These are phyloP conservation scores for Sprattus sprattus DNA, from an alignment of 2,113 vertebrate genomes.

Conservation along the genomic window DNA sequence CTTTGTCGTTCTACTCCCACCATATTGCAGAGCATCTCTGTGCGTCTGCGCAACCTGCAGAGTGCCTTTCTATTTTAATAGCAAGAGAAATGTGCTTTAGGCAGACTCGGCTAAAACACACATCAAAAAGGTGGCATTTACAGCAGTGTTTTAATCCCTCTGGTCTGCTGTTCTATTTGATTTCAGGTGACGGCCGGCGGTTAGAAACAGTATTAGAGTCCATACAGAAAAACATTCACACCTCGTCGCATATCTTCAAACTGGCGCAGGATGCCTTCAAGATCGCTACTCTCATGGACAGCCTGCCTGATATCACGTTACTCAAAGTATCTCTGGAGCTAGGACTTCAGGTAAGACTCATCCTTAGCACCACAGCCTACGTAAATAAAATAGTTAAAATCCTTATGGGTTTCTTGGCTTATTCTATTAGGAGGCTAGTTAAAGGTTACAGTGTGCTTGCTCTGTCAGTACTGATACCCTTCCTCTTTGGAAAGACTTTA, in stretches of 20 bases:
- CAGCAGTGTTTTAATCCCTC: background rate
- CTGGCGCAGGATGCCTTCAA: conserved; percentile 98
- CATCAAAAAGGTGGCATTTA: background rate
- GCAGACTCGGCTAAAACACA: background rate
- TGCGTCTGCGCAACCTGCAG: background rate
- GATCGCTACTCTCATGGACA: conserved; percentile 93
- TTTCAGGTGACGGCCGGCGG: conserved; percentile 88
- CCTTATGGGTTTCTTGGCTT: too few species aligned
- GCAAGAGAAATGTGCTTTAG: background rate
- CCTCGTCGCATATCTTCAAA: conserved; percentile 94
- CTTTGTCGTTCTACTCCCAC: background rate
- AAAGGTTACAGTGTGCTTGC: background rate
- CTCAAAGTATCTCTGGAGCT: conserved; percentile 95
- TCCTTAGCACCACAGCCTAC: background rate
- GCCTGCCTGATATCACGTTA: conserved; percentile 88
- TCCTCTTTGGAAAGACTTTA: background rate
- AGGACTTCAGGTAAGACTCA: conserved; percentile 85
- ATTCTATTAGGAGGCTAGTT: too few species aligned
- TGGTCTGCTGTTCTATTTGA: background rate
- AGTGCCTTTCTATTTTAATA: background rate
- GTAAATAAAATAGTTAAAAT: too few species aligned
- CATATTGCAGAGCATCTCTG: background rate
- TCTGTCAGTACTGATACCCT: background rate
- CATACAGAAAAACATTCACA: conserved; percentile 98
- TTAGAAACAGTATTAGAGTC: conserved; percentile 95